Evolutionary conservation across 2,113 vertebrate genomes (phyloP), one percentile per base, ranked within the genome.

Genomic region (Phoenicopterus ruber): DNA sequence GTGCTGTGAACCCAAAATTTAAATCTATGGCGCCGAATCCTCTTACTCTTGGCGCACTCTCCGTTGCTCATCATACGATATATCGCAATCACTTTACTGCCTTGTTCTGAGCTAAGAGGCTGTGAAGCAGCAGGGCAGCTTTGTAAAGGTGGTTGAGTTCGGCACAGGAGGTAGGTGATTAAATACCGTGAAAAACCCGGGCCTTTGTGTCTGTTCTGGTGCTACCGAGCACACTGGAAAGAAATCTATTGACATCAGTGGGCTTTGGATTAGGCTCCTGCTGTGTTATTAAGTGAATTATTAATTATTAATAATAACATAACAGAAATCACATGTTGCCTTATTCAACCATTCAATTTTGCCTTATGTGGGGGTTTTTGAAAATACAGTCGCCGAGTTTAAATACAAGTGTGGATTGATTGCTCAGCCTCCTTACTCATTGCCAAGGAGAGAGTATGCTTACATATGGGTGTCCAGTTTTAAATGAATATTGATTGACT

Each of bases 401-500:
- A 96, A 96, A 94, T 74, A 96, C 77, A 62, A 90, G 83, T 94
- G 90, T 91, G 83, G 88, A 95, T 92, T 91, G 92, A 96, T 95
- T 80, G 76, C 74, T 96, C 95, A 67, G 88, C 54, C 52, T 84
- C 58, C 84, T 90, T 42, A 11, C 85, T 94, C 82, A 76, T 77
- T 96, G 96, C 91, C 95, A 97, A 93, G 67, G 86, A 96, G 72
- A 74, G 96, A 77, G 80, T 65, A 44, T 88, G 93, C 91, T 95
- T 97, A 88, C 91, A 94, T 83, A 81, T 73, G 70, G 63, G 63
- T 96, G 85, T 96, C 96, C 91, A 97, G 94, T 94, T 94, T 93
- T 96, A 97, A 98, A 97, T 95, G 95, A 98, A 98, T 94, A 94
- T 95, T 93, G 93, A 98, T 97, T 97, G 90, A 61, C 93, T 90